These are phyloP conservation scores for Anthopleura sola DNA, from an alignment of 64 coral and sea anemone species.

Conservation along the genomic window DNA sequence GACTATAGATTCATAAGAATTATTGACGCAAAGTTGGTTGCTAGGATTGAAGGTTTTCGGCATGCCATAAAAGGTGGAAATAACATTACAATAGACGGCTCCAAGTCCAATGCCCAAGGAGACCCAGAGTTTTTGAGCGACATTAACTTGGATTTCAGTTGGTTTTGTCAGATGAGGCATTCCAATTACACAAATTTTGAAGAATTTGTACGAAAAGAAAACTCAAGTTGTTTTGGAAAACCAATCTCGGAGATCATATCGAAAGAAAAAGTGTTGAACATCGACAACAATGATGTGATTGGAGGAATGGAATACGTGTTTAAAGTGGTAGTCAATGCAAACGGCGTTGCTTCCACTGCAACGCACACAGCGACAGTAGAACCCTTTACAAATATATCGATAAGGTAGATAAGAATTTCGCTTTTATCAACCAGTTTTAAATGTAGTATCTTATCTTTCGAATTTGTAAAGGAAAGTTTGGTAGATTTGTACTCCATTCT, in stretches of 20 bases:
- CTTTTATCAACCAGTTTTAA: no score
- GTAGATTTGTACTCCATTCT: no score
- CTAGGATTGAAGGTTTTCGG: neutral
- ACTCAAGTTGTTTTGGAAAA: conserved; percentile 4
- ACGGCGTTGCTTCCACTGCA: neutral
- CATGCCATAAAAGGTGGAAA: neutral
- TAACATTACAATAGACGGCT: conserved; percentile 3
- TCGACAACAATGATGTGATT: neutral
- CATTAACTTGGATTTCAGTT: neutral
- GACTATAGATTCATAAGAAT: conserved; percentile 33
- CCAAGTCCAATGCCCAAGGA: neutral
- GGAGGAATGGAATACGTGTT: conserved; percentile 12
- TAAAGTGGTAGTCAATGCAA: neutral
- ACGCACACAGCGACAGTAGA: neutral
- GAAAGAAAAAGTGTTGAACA: neutral
- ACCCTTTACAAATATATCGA: neutral
- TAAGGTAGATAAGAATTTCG: conserved; percentile 1
- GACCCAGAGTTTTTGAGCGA: neutral
- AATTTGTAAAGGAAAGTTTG: no score
- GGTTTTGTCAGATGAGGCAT: conserved; percentile 3
- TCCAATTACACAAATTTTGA: neutral
- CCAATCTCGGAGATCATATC: neutral
- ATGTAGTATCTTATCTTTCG: no score
- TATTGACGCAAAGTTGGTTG: neutral
- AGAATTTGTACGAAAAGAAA: neutral